Evolutionary conservation across 2,888 invertebrate species (phyloP).

Genomic region (Anoplius nigerrimus): DNA sequence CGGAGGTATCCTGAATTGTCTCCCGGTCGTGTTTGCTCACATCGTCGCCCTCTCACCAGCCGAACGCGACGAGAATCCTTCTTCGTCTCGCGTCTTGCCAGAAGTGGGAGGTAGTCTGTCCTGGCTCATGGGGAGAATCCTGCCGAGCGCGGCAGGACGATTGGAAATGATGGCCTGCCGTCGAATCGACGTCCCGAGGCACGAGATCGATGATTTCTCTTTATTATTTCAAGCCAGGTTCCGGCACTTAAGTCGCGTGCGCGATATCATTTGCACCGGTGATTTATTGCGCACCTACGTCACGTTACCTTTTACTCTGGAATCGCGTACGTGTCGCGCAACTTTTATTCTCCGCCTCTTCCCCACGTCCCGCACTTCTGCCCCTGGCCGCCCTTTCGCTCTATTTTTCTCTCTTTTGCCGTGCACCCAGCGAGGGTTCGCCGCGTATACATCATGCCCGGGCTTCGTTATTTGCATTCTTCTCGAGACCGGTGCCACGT

Average conservation of each 20-base stretch:
- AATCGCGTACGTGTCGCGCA: neutral
- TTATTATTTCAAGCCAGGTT: neutral
- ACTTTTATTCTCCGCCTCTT: neutral
- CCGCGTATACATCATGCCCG: too few relatives aligned
- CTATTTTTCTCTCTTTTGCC: neutral
- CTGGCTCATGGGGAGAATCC: too few relatives aligned
- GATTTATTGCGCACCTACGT: too few relatives aligned
- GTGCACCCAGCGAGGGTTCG: neutral
- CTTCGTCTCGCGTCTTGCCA: neutral
- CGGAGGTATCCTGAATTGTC: slow-evolving; percentile 46
- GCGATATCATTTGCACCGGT: too few relatives aligned
- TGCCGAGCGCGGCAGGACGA: slow-evolving; percentile 25
- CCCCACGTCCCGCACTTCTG: neutral
- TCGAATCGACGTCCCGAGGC: slow-evolving; percentile 14
- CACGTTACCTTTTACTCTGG: neutral
- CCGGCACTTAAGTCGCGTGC: too few relatives aligned
- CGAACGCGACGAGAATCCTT: slow-evolving; percentile 6
- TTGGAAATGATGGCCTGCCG: slow-evolving; percentile 17
- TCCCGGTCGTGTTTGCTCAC: slow-evolving; percentile 36
- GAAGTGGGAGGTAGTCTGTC: neutral
- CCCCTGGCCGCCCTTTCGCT: neutral
- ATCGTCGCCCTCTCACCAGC: slow-evolving; percentile 12
- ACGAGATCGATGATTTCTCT: slow-evolving; percentile 25
- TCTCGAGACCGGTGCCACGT: neutral
- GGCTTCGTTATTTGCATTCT: slow-evolving; percentile 4